These are phyloP conservation scores for Trematocara marginatum DNA, from an alignment of 2,113 vertebrate genomes.

Conservation along the genomic window DNA sequence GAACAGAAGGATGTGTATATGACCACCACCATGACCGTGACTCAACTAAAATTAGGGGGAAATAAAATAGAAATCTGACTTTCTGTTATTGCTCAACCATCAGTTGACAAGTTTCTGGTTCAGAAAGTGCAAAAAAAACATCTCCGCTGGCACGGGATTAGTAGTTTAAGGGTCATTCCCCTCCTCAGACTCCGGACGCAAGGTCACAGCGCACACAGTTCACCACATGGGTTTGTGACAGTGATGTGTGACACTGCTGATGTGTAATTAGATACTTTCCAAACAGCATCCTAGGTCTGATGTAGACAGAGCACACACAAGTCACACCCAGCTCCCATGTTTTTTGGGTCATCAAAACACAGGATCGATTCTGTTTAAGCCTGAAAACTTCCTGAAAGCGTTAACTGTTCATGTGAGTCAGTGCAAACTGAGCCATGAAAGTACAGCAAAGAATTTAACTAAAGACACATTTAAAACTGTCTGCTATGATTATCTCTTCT, in stretches of 20 bases:
- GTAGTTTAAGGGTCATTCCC: conserved; percentile 25
- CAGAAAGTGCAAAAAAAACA: background rate
- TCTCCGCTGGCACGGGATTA: background rate
- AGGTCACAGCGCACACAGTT: conserved; percentile 36
- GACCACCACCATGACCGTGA: background rate
- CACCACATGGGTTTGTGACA: background rate
- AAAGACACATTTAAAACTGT: background rate
- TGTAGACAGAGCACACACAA: background rate
- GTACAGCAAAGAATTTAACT: background rate
- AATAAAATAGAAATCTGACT: background rate
- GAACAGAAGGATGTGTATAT: background rate
- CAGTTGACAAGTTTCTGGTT: conserved; percentile 46
- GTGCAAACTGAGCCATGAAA: background rate
- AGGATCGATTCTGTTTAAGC: background rate
- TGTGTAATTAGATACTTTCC: conserved; percentile 44
- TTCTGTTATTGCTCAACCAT: conserved; percentile 34
- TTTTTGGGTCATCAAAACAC: background rate
- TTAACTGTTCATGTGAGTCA: background rate
- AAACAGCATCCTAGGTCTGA: conserved; percentile 30
- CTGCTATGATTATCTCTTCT: background rate
- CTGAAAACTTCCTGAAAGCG: background rate
- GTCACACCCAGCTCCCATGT: background rate
- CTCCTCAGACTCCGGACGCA: conserved; percentile 35
- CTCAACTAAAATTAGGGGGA: background rate
- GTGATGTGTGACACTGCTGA: conserved; percentile 12